These are phyloP conservation scores for Microcebus lehilahytsara DNA, from an alignment of 2,113 vertebrate genomes.

Conservation along the genomic window DNA sequence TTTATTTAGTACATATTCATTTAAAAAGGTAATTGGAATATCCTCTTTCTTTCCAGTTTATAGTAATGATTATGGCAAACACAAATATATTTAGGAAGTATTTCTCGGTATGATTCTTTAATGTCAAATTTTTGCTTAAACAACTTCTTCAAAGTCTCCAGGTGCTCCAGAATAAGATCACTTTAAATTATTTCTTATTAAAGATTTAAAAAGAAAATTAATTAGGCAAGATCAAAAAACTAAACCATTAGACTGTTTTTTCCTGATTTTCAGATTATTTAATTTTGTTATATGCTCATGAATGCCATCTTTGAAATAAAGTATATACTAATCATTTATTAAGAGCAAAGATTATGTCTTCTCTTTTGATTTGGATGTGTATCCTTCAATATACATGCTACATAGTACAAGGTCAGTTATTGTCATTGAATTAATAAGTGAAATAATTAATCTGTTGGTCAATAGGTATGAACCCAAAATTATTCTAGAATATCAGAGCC, in stretches of 20 bases:
- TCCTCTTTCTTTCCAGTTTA: neutral
- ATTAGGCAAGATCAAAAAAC: neutral
- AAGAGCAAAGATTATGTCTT: neutral
- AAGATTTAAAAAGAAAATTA: neutral
- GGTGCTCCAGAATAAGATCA: neutral
- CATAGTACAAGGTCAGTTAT: neutral
- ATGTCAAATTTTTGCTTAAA: neutral
- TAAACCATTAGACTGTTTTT: neutral
- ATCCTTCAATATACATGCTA: neutral
- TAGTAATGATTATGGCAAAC: neutral
- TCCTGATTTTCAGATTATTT: neutral
- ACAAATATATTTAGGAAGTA: neutral
- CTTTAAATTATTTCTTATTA: neutral
- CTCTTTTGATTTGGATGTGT: neutral
- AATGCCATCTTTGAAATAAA: neutral
- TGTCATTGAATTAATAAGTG: neutral
- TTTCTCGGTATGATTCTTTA: neutral
- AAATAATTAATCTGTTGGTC: neutral
- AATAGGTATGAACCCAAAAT: neutral
- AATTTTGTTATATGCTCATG: neutral
- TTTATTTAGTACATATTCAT: constrained; percentile 6
- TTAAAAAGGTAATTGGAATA: neutral
- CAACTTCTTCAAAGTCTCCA: neutral
- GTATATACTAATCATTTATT: neutral
- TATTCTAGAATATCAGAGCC: neutral